phyloP scores from a whole-genome alignment of 2,797 vertebrate genomes.

The Micromesistius poutassou region DNA sequence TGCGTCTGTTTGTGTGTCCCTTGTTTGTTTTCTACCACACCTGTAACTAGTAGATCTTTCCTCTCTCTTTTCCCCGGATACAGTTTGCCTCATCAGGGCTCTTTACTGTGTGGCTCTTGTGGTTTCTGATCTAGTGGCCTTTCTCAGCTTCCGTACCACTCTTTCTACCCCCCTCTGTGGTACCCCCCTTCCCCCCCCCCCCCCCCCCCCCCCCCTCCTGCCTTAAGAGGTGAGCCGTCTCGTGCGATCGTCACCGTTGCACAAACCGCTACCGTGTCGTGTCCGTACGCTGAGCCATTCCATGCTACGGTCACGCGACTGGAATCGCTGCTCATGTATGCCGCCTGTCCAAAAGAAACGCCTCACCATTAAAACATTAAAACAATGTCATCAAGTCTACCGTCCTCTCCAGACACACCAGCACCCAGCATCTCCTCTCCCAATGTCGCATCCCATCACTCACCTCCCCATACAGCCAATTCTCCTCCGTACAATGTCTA shows the following conservation, averaged over 20 bases:
- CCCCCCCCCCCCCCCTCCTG: constrained; percentile 78
- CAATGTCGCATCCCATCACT: constrained; percentile 8
- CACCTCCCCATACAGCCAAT: no score
- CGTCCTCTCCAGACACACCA: neutral
- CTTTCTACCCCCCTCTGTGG: constrained; percentile 86
- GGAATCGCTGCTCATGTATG: constrained; percentile 35
- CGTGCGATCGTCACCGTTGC: constrained; percentile 40
- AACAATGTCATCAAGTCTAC: neutral
- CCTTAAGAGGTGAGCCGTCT: constrained; percentile 93
- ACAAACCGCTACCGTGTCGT: constrained; percentile 23
- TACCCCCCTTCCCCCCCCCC: constrained; percentile 73
- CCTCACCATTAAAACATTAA: constrained; percentile 25
- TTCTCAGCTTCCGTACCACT: constrained; percentile 95
- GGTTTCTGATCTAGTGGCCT: constrained; percentile 99
- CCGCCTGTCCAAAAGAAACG: constrained; percentile 22
- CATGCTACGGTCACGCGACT: constrained; percentile 38
- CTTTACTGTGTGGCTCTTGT: constrained; percentile 99
- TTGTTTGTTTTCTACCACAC: constrained; percentile 74
- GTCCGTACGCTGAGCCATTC: constrained; percentile 50
- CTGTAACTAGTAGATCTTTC: constrained; percentile 72
- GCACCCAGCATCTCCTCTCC: constrained; percentile 15
- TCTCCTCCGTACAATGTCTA: no score
- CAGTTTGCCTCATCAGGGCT: constrained; percentile 85
- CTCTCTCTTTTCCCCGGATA: constrained; percentile 67
- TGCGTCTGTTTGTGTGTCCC: constrained; percentile 53